Base-by-base conservation (phyloP, 1,140 invertebrate species). In the Drosophila grimshawi region DNA sequence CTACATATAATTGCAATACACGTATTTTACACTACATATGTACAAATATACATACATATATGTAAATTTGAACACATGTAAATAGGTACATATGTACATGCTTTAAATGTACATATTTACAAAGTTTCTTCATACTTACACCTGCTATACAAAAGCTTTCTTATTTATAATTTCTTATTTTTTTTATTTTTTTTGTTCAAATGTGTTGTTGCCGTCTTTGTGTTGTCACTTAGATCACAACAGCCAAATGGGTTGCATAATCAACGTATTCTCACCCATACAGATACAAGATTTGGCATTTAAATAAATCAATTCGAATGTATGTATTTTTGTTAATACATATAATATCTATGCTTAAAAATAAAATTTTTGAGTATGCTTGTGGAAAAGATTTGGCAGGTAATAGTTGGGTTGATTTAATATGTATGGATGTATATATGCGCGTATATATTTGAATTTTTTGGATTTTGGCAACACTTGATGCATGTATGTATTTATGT, bases 171-270 rank as follows among this genome's bases (percentile, higher is more conserved):
- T 32, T 45, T 33, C 45, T 11, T 55, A 11, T 4, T 43, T n/a
- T 43, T 41, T 39, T n/a, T n/a, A n/a, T n/a, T 0, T 39, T 41
- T 41, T 11, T n/a, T n/a, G 39, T n/a, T 43, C 39, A 43, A 59
- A 33, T 41, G n/a, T 10, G 19, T 3, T 56, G 8, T 55, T 56
- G 8, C 39, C 41, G 5, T 30, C 29, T 43, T 46, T 59, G 1
- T 45, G 39, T 46, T 59, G 41, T 59, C 41, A 59, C 43, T 59
- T 59, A 33, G 56, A 59, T 46, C 30, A 46, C 56, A 59, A 8
- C 39, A 43, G 39, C 39, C 39, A 30, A 30, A 32, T 32, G 41
- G 29, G 41, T 59, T 59, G 56, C 56, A 59, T 59, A 59, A 59
- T 33, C 56, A 59, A 59, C 30, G 39, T 19, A 6, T n/a, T 46